A percentile compares a stretch with the other conserved stretches of the same genome.
phyloP scores from a whole-genome alignment of 2,888 invertebrate genomes.

The Tinea semifulvella region DNA sequence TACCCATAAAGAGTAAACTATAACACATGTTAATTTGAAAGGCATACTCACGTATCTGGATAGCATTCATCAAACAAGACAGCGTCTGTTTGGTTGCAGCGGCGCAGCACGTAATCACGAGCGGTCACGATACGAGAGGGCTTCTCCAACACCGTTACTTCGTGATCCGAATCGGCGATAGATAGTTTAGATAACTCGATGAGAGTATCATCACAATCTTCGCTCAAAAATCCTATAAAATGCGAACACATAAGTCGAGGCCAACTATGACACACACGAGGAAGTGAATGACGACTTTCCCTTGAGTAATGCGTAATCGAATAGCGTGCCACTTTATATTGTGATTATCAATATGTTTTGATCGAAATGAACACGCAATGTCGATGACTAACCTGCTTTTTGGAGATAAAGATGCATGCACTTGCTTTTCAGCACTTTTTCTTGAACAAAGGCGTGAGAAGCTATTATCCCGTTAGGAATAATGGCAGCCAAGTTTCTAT shows the following conservation, averaged over 20 bases:
- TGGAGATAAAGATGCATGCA: conserved; percentile 68
- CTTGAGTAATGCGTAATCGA: conserved; percentile 40
- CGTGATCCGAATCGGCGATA: conserved; percentile 52
- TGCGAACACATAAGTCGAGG: conserved; percentile 15
- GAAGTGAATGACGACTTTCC: conserved; percentile 58
- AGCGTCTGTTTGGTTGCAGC: conserved; percentile 72
- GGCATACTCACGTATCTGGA: conserved; percentile 65
- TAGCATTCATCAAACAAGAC: conserved; percentile 73
- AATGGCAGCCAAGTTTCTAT: conserved; percentile 47
- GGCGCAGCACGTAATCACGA: conserved; percentile 66
- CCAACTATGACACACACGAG: conserved; percentile 39
- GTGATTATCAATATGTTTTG: conserved; percentile 2
- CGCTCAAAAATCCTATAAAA: conserved; percentile 59
- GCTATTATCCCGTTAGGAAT: conserved; percentile 66
- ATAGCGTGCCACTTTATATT: conserved; percentile 25
- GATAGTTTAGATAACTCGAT: conserved; percentile 62
- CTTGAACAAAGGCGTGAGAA: conserved; percentile 53
- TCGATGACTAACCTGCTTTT: conserved; percentile 53
- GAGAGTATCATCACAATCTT: conserved; percentile 66
- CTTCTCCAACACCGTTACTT: conserved; percentile 51
- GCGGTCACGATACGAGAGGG: conserved; percentile 44
- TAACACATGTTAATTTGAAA: conserved; percentile 2
- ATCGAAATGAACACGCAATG: not conserved
- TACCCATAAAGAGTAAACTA: conserved; percentile 1
- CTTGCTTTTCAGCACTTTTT: conserved; percentile 63